These are phyloP conservation scores for Pseudanteris insignis DNA, from an alignment of 2,888 invertebrate species.

Conservation along the genomic window DNA sequence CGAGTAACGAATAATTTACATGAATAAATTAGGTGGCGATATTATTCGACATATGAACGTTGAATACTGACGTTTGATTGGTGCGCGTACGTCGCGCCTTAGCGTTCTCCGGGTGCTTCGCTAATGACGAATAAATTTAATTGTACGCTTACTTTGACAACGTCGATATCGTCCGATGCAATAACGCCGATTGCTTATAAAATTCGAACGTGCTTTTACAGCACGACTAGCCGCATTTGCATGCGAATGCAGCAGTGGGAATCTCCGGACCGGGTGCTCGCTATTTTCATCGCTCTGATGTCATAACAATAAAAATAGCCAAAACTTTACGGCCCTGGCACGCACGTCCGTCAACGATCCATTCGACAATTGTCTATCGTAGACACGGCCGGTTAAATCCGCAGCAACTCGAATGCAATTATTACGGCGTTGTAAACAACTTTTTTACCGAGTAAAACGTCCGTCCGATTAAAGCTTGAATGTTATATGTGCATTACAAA, in stretches of 20 bases:
- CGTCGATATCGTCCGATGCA: constrained; percentile 7
- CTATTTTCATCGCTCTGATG: constrained; percentile 34
- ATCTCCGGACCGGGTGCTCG: constrained; percentile 12
- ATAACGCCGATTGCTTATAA: constrained; percentile 22
- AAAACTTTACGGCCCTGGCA: constrained; percentile 27
- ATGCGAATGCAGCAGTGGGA: constrained; percentile 13
- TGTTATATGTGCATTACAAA: constrained; percentile 12
- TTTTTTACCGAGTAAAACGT: constrained; percentile 30
- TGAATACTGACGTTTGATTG: constrained; percentile 17
- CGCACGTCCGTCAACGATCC: constrained; percentile 38
- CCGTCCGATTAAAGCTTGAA: constrained; percentile 24
- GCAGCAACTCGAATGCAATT: constrained; percentile 22
- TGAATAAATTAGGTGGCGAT: constrained; percentile 13
- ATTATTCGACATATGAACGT: constrained; percentile 11
- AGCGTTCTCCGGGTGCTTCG: constrained; percentile 3
- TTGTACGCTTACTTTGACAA: constrained; percentile 24
- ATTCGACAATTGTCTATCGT: constrained; percentile 40
- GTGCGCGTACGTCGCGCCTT: background rate
- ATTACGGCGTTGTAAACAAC: constrained; percentile 25
- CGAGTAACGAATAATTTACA: constrained; percentile 23
- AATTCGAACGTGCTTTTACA: constrained; percentile 22
- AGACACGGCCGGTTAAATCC: constrained; percentile 32
- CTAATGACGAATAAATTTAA: constrained; percentile 32
- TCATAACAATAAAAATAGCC: constrained; percentile 41
- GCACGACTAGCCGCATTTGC: constrained; percentile 10